Conservation (phyloP, 2,797 vertebrate genomes). For the Oceanodroma leucorhoa region DNA sequence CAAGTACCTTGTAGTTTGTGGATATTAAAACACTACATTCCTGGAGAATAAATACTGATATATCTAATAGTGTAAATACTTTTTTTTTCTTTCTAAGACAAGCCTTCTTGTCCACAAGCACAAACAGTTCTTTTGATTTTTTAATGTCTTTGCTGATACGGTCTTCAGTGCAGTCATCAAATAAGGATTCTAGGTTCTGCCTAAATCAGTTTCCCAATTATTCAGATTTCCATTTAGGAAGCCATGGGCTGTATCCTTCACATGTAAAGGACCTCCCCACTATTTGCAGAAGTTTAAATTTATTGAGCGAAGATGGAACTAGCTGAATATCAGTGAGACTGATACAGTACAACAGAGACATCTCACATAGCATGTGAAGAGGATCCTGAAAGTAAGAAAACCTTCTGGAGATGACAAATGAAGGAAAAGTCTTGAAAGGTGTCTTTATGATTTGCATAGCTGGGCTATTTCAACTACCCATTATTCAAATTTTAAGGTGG, state of each 20-base stretch:
- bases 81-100: background rate
- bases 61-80: background rate
- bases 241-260: background rate
- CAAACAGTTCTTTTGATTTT: background rate
- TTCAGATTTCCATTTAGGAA: background rate
- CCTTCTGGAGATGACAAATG: background rate
- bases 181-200: background rate
- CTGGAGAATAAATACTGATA: background rate
- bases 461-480: background rate
- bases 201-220: background rate
- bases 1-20: background rate
- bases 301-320: background rate
- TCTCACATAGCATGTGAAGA: background rate
- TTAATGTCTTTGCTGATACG: background rate
- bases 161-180: background rate
- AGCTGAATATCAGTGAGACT: background rate
- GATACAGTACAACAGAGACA: background rate
- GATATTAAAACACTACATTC: background rate
- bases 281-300: background rate
- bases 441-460: background rate
- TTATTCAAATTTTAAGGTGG: background rate
- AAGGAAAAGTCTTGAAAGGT: background rate
- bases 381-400: background rate
- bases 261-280: background rate
- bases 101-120: background rate